Percentiles rank a stretch among this genome's conserved stretches.
Conservation (phyloP, 2,888 invertebrate species). For the Cantharis rufa region DNA sequence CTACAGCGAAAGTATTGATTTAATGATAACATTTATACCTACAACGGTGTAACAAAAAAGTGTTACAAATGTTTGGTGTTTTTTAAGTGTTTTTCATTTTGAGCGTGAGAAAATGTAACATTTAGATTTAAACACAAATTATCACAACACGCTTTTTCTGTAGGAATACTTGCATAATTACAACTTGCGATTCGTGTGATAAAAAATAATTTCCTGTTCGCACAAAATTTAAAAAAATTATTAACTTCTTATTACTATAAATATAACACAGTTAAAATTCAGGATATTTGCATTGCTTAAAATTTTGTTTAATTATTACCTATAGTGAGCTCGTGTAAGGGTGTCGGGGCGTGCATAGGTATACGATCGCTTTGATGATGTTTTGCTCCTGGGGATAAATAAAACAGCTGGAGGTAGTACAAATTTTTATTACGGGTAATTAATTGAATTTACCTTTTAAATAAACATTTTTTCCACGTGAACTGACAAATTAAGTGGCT, state of each 20-base stretch:
- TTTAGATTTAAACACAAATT: not conserved
- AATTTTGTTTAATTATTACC: not conserved
- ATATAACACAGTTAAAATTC: not conserved
- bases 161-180: not conserved
- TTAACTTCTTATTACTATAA: not conserved
- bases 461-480: not conserved
- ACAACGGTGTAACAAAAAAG: not conserved
- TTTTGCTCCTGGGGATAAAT: not conserved
- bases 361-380: not conserved
- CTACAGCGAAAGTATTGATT: constrained; percentile 1
- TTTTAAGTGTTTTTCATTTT: not conserved
- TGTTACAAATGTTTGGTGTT: not conserved
- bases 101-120: not conserved
- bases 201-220: not conserved
- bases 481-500: not conserved
- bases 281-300: not conserved
- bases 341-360: not conserved
- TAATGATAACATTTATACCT: constrained; percentile 1
- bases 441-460: not conserved
- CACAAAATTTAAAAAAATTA: not conserved
- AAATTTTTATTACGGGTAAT: not conserved
- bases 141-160: not conserved
- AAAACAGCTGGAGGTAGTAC: not conserved
- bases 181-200: not conserved
- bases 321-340: not conserved